These are phyloP conservation scores for Oxyruncus cristatus DNA, from an alignment of 2,113 vertebrate genomes.

Conservation along the genomic window DNA sequence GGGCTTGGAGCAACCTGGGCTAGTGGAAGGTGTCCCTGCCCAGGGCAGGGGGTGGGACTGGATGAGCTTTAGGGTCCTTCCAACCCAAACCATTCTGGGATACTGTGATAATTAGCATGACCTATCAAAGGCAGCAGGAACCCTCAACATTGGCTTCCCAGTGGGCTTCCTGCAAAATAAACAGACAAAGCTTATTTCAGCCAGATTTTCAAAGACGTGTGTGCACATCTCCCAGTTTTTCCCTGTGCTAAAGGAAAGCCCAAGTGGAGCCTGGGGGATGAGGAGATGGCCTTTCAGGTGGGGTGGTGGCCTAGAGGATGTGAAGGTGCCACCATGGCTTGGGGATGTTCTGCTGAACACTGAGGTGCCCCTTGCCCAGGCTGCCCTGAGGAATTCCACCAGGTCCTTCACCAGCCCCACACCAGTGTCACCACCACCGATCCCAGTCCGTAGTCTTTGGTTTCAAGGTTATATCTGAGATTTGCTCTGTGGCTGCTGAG, in stretches of 20 bases:
- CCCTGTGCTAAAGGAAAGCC: not conserved
- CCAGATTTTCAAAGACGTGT: no score
- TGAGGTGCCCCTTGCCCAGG: no score
- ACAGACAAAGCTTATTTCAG: not conserved
- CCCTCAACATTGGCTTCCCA: not conserved
- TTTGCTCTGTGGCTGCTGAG: not conserved
- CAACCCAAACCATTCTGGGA: not conserved
- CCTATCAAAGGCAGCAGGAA: not conserved
- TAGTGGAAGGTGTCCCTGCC: not conserved
- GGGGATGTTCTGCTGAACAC: not conserved
- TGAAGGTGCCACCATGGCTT: accelerated
- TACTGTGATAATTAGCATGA: not conserved
- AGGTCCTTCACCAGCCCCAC: not conserved
- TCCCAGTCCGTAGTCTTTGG: accelerated
- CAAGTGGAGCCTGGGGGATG: accelerated
- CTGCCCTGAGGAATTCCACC: no score
- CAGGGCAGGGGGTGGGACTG: accelerated
- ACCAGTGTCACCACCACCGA: accelerated
- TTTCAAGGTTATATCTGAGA: not conserved
- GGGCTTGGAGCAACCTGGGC: not conserved
- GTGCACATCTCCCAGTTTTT: not conserved
- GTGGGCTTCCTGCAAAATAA: not conserved
- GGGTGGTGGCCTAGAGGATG: not conserved
- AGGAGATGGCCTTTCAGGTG: accelerated
- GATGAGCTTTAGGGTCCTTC: accelerated